These are phyloP conservation scores for Pinna nobilis DNA, from an alignment of 1,140 invertebrate species.

Conservation along the genomic window DNA sequence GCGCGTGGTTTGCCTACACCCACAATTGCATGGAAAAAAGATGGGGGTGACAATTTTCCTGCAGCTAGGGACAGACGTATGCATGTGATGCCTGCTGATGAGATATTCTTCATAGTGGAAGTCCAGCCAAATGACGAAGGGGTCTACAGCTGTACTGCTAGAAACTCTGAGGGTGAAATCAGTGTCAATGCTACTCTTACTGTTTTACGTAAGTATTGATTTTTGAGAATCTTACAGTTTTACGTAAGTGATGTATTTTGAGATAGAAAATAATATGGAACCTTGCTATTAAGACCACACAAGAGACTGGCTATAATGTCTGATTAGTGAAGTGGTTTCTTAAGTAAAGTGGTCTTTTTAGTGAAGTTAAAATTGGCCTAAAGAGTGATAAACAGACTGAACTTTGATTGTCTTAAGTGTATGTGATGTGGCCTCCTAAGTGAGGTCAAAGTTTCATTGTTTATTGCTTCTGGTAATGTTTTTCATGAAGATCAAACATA, in stretches of 20 bases:
- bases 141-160: conserved; percentile 94
- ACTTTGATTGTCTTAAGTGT: no score
- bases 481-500: no score
- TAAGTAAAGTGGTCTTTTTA: not conserved
- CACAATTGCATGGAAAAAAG: conserved; percentile 94
- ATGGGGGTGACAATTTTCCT: conserved; percentile 91
- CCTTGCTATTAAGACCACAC: no score
- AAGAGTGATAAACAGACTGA: no score
- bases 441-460: no score
- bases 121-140: conserved; percentile 92
- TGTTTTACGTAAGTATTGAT: conserved; percentile 82
- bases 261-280: not conserved
- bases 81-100: conserved; percentile 93
- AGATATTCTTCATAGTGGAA: conserved; percentile 93
- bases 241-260: no score
- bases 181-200: conserved; percentile 91
- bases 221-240: no score
- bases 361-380: no score
- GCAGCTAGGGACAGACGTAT: conserved; percentile 94
- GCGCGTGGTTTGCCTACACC: conserved; percentile 91
- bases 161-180: conserved; percentile 90
- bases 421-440: no score
- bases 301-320: not conserved
- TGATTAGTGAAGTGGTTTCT: no score
- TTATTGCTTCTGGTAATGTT: no score